Evolutionary conservation across 2,888 invertebrate species (phyloP).

Genomic region (Euproctis similis): DNA sequence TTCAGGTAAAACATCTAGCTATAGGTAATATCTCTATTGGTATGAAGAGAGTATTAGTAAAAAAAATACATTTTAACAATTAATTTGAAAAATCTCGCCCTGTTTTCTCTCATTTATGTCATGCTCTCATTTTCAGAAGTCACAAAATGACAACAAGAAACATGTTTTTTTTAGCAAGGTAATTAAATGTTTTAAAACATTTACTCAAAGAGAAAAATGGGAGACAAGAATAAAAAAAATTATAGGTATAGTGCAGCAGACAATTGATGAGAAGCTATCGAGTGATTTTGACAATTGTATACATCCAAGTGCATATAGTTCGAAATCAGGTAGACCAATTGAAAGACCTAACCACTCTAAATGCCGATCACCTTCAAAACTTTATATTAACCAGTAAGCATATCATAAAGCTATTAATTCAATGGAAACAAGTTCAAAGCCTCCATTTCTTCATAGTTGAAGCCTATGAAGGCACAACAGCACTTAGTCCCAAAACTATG

Average conservation of each 20-base stretch:
- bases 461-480: constrained; percentile 42
- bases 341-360: constrained; percentile 11
- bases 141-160: constrained; percentile 19
- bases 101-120: too few relatives aligned
- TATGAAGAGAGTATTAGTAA: too few relatives aligned
- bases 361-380: constrained; percentile 29
- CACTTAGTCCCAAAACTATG: too few relatives aligned
- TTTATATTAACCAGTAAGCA: constrained; percentile 21
- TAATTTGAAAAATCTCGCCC: too few relatives aligned
- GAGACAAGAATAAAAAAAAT: neutral
- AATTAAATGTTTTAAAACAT: constrained; percentile 33
- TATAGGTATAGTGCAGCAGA: constrained; percentile 5
- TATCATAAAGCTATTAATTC: constrained; percentile 22
- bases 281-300: constrained; percentile 46
- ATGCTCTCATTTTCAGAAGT: too few relatives aligned
- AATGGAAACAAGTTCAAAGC: constrained; percentile 9
- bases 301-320: too few relatives aligned
- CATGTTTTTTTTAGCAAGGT: constrained; percentile 44
- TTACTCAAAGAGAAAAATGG: constrained; percentile 29
- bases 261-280: constrained; percentile 15
- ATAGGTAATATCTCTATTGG: too few relatives aligned
- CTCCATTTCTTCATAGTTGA: constrained; percentile 25
- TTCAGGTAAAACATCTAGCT: too few relatives aligned
- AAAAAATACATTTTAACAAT: too few relatives aligned
- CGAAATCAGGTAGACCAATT: too few relatives aligned